phyloP scores from a whole-genome alignment of 2,113 vertebrate species.

The Sturnus vulgaris region DNA sequence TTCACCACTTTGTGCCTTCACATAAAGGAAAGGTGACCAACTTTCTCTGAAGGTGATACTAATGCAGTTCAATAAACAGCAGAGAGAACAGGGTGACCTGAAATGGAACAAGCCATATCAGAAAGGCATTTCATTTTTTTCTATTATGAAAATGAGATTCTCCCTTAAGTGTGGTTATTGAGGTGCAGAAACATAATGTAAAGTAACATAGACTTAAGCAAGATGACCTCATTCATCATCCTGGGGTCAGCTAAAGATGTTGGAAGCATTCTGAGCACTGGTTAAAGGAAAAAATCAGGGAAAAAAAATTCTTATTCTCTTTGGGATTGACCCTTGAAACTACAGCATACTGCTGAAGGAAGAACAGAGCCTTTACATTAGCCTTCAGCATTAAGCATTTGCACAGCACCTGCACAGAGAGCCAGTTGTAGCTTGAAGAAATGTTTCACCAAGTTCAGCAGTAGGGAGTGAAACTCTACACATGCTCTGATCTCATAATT shows the following conservation, averaged over 20 bases:
- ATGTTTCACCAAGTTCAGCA: background rate
- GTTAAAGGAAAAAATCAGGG: background rate
- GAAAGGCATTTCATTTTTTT: slow-evolving; percentile 54
- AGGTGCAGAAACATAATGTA: slow-evolving; percentile 30
- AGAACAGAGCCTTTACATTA: background rate
- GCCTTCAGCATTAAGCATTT: background rate
- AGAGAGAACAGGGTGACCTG: slow-evolving; percentile 9
- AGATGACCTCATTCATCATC: slow-evolving; percentile 43
- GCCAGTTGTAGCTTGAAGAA: background rate
- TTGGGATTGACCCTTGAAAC: background rate
- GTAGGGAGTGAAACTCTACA: background rate
- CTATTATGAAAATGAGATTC: slow-evolving; percentile 42
- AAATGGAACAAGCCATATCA: slow-evolving; percentile 8
- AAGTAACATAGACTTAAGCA: slow-evolving; percentile 29
- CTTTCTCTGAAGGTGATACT: slow-evolving; percentile 42
- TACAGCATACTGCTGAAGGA: background rate
- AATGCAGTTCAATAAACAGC: slow-evolving; percentile 45
- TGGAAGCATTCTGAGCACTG: background rate
- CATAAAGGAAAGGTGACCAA: slow-evolving; percentile 28
- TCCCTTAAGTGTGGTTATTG: slow-evolving; percentile 29
- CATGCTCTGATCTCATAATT: background rate
- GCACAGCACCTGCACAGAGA: background rate
- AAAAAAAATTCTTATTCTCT: background rate
- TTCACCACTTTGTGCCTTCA: background rate
- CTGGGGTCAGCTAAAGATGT: background rate